Evolutionary conservation across 1,140 invertebrate species (phyloP).

Genomic region (Heliconius melpomene): DNA sequence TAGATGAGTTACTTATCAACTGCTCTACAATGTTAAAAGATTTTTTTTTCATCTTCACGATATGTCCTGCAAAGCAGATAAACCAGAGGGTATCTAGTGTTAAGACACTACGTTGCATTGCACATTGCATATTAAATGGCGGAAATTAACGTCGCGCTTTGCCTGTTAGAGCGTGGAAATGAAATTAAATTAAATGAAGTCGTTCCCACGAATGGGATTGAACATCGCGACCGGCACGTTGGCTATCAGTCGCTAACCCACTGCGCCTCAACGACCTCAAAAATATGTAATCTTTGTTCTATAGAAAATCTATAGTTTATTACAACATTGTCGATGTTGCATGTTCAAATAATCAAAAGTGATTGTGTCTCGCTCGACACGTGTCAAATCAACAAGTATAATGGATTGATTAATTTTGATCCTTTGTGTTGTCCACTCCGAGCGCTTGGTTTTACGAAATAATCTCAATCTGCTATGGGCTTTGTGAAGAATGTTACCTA

Average conservation of each 20-base stretch:
- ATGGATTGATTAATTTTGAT: constrained; percentile 7
- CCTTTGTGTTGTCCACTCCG: background rate
- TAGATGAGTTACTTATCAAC: too few relatives aligned
- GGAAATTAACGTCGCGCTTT: too few relatives aligned
- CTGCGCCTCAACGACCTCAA: background rate
- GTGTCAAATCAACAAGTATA: background rate
- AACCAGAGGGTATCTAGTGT: too few relatives aligned
- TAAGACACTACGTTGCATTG: too few relatives aligned
- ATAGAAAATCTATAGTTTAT: constrained; percentile 4
- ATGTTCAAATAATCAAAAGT: background rate
- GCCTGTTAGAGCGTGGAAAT: too few relatives aligned
- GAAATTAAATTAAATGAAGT: too few relatives aligned
- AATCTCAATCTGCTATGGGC: background rate
- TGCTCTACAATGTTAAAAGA: too few relatives aligned
- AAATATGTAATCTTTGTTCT: background rate
- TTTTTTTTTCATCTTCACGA: too few relatives aligned
- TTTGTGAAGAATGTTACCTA: background rate
- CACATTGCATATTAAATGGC: too few relatives aligned
- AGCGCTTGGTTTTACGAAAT: background rate
- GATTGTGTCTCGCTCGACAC: constrained; percentile 8
- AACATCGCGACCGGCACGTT: background rate
- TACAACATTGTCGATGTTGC: background rate
- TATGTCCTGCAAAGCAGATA: too few relatives aligned
- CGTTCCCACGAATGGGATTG: background rate
- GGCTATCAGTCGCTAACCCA: background rate